Evolutionary conservation across 2,113 vertebrate species (phyloP), one percentile per base, ranked within the genome.

Genomic region (Halichoeres trimaculatus): DNA sequence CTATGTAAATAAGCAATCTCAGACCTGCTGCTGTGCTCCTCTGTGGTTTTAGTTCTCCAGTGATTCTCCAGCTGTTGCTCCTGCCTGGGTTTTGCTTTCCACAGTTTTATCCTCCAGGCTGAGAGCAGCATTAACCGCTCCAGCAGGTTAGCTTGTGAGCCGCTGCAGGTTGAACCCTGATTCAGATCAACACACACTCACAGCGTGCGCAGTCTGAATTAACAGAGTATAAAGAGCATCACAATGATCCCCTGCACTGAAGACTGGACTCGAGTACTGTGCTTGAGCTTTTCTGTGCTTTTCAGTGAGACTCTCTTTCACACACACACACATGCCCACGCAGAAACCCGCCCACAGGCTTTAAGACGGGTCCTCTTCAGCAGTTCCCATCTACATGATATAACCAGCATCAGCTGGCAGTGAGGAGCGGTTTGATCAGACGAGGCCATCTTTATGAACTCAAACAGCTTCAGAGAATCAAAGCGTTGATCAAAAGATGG

Each of bases 401-500:
- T 47, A 62, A 40, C n/a, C 13, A 41, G 12, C 13, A 34, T 57
- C 51, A 63, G 17, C 57, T 54, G 52, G 38, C 23, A 51, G n/a
- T 14, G 47, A 23, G 20, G 48, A 53, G 58, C 43, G 50, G 69
- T 47, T 76, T 70, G 64, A 76, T 70, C 63, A 51, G 35, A 38
- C 11, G 6, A 63, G 58, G 36, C 9, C 51, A 43, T 10, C 20
- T 53, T 72, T 68, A 68, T 81, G 35, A 70, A 53, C 17, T 74
- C 36, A 51, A 56, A 20, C 55, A 34, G 59, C 52, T 47, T 70
- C 26, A 40, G 17, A 19, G 51, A 74, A 70, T 78, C 61, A 71
- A 57, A 74, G 47, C 34, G 53, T 30, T 66, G 65, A 74, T 78
- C 55, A 78, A 43, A 70, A 41, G 54, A 22, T 24, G 26, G 35